Evolutionary conservation across 53 echinoderm and acorn worm species (phyloP).

Genomic region (Patiria pectinifera): DNA sequence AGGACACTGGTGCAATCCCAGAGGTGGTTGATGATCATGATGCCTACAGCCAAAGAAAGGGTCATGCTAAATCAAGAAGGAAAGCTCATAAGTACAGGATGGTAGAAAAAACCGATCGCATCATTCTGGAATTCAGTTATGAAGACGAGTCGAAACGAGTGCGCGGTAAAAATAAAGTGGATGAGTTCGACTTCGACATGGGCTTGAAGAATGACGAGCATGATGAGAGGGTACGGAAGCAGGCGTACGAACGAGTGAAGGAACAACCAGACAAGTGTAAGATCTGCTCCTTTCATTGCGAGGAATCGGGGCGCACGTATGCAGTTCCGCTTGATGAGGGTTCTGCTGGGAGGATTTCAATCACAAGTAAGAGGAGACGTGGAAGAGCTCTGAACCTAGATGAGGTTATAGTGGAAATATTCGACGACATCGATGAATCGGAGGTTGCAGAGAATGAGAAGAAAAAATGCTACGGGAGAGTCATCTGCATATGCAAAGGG

Average conservation of each 20-base stretch:
- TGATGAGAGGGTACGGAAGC: neutral
- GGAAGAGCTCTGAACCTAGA: conserved; percentile 84
- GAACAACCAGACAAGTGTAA: conserved; percentile 55
- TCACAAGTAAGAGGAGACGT: conserved; percentile 73
- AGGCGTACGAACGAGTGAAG: neutral
- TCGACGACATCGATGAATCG: conserved; percentile 22
- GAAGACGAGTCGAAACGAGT: neutral
- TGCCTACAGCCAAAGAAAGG: neutral
- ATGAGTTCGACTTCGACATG: neutral
- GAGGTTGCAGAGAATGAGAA: conserved; percentile 26
- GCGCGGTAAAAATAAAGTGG: neutral
- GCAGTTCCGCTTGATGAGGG: conserved; percentile 53
- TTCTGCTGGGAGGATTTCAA: conserved; percentile 31
- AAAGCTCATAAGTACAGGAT: conserved; percentile 18
- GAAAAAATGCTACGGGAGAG: conserved; percentile 28
- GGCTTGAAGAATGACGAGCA: conserved; percentile 23
- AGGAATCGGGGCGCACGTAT: conserved; percentile 33
- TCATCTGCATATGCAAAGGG: conserved; percentile 50
- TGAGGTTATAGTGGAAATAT: conserved; percentile 83
- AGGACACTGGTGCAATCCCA: neutral
- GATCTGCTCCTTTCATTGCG: conserved; percentile 52
- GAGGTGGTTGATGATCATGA: neutral
- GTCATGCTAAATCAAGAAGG: neutral
- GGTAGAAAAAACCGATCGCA: conserved; percentile 39
- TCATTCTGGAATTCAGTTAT: neutral